phyloP scores from a whole-genome alignment of 2,888 invertebrate species.

The Plebejus melissa region DNA sequence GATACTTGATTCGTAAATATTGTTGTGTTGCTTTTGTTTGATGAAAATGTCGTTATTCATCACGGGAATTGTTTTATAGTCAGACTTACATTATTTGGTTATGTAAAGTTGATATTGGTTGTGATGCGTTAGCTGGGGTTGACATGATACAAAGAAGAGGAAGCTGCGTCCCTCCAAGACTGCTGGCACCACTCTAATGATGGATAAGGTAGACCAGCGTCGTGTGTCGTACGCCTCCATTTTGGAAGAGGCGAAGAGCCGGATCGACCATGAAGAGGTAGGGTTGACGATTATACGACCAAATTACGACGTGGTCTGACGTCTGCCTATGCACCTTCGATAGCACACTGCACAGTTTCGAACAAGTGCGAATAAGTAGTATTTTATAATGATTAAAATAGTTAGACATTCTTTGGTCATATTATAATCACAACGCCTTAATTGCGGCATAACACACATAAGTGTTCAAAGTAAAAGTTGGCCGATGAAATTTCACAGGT shows the following conservation, averaged over 20 bases:
- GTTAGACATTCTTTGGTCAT: background rate
- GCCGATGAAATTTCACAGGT: constrained; percentile 64
- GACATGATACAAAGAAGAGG: background rate
- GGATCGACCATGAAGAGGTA: too few species aligned
- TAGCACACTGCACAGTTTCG: background rate
- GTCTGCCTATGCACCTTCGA: too few species aligned
- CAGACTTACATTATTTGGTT: background rate
- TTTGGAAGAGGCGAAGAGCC: too few species aligned
- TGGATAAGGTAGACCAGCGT: too few species aligned
- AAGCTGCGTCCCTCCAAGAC: too few species aligned
- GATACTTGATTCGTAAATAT: constrained; percentile 18
- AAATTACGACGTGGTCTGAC: too few species aligned
- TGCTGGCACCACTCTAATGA: too few species aligned
- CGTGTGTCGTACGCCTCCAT: too few species aligned
- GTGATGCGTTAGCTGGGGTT: background rate
- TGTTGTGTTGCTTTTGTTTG: constrained; percentile 19
- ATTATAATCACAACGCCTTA: constrained; percentile 36
- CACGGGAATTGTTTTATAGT: too few species aligned
- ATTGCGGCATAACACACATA: constrained; percentile 46
- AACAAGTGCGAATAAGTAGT: background rate
- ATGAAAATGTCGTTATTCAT: background rate
- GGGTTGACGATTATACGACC: too few species aligned
- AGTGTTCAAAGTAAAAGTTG: constrained; percentile 49
- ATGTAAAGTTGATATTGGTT: background rate
- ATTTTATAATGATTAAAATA: background rate